Conservation (phyloP, 2,113 vertebrate genomes). For the Tretioscincus oriximinensis region DNA sequence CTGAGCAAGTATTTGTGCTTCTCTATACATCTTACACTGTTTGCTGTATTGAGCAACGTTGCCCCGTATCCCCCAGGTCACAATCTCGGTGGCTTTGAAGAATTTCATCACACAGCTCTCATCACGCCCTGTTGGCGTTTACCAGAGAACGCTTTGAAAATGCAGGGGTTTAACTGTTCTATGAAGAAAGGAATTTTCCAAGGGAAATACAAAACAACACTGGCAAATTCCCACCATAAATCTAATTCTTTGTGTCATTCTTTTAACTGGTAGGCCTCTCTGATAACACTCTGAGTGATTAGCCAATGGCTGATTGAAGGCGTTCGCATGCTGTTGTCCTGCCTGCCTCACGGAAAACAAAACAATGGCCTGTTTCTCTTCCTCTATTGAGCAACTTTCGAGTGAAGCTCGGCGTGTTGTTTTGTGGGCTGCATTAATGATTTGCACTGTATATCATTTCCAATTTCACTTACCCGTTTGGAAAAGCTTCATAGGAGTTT, state of each 20-base stretch:
- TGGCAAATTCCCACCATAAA: conserved; percentile 9
- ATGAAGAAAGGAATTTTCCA: background rate
- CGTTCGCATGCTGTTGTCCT: conserved; percentile 18
- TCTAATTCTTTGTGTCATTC: background rate
- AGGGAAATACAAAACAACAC: background rate
- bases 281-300: conserved; percentile 35
- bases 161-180: background rate
- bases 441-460: conserved; percentile 27
- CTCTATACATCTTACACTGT: too few species aligned
- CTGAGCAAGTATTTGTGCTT: background rate
- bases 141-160: conserved; percentile 2
- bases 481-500: conserved; percentile 58
- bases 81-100: background rate
- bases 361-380: conserved; percentile 41
- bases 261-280: conserved; percentile 1
- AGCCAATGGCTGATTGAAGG: conserved; percentile 26
- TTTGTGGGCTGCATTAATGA: conserved; percentile 43
- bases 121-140: background rate
- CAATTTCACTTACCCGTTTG: conserved; percentile 36
- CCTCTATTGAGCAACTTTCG: conserved; percentile 35
- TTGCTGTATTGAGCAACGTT: too few species aligned
- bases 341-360: conserved; percentile 32
- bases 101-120: background rate
- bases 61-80: background rate
- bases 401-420: conserved; percentile 44